phyloP scores from a whole-genome alignment of 2,888 invertebrate species.

The Polydesmus complanatus region DNA sequence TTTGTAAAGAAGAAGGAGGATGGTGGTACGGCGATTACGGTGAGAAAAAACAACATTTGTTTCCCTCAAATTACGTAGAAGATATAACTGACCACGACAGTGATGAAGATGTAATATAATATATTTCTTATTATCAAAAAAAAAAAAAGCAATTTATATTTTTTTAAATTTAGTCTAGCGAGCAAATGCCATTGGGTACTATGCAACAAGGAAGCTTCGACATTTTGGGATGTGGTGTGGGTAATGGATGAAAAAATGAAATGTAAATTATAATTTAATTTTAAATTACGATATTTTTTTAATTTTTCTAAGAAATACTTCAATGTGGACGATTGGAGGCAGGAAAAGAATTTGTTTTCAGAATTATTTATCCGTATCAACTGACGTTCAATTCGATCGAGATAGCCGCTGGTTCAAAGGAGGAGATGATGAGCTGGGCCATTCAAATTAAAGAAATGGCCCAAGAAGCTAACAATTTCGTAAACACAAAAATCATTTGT shows the following conservation, averaged over 20 bases:
- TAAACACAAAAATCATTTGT: no score
- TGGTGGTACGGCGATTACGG: slow-evolving; percentile 97
- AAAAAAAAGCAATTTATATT: no score
- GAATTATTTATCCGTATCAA: slow-evolving; percentile 29
- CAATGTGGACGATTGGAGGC: slow-evolving; percentile 20
- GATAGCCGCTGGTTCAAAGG: slow-evolving; percentile 60
- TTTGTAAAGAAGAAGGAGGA: slow-evolving; percentile 66
- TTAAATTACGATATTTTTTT: not conserved
- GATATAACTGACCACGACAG: slow-evolving; percentile 47
- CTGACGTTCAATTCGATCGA: slow-evolving; percentile 46
- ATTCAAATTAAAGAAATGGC: slow-evolving; percentile 72
- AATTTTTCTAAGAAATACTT: slow-evolving; percentile 17
- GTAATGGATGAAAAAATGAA: no score
- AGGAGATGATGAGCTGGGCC: slow-evolving; percentile 74
- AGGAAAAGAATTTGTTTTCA: slow-evolving; percentile 28
- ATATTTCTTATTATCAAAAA: no score
- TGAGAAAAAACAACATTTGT: slow-evolving; percentile 76
- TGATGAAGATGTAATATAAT: slow-evolving; percentile 21
- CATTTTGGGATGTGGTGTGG: slow-evolving; percentile 50
- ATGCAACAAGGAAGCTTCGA: slow-evolving; percentile 77
- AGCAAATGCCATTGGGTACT: slow-evolving; percentile 56
- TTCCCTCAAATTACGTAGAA: slow-evolving; percentile 84
- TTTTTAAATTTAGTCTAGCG: slow-evolving; percentile 43
- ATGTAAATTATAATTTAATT: not conserved
- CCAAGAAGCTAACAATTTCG: slow-evolving; percentile 57